Conservation (phyloP, 1,140 invertebrate genomes). For the Pogonus chalceus region DNA sequence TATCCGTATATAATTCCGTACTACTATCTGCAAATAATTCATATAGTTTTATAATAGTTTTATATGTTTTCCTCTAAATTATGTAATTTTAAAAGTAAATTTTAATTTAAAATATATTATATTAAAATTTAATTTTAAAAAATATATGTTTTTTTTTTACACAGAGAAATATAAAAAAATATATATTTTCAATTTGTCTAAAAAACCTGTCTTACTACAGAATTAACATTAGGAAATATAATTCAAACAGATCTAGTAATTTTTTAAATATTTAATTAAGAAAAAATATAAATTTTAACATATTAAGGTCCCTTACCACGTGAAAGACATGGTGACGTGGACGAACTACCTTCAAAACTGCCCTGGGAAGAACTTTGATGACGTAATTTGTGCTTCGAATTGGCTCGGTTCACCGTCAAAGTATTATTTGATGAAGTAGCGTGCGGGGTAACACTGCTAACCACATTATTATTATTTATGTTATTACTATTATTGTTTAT, state of each 20-base stretch:
- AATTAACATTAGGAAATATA: too few relatives aligned
- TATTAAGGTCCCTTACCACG: slow-evolving; percentile 37
- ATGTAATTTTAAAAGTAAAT: slow-evolving; percentile 2
- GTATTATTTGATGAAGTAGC: slow-evolving; percentile 35
- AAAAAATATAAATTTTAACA: slow-evolving; percentile 10
- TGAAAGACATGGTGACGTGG: slow-evolving; percentile 47
- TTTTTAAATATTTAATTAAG: too few relatives aligned
- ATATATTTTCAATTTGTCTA: too few relatives aligned
- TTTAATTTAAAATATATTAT: slow-evolving; percentile 3
- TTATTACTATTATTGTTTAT: slow-evolving; percentile 29
- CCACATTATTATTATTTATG: slow-evolving; percentile 21
- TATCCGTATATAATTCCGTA: slow-evolving; percentile 67
- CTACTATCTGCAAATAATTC: slow-evolving; percentile 60
- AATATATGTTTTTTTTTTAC: slow-evolving; percentile 17
- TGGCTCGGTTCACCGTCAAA: slow-evolving; percentile 36
- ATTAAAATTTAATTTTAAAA: slow-evolving; percentile 23
- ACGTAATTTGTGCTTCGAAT: slow-evolving; percentile 37
- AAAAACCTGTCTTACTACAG: too few relatives aligned
- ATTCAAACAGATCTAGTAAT: too few relatives aligned
- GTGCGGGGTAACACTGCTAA: slow-evolving; percentile 22
- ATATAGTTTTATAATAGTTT: slow-evolving; percentile 7
- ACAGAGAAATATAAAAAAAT: too few relatives aligned
- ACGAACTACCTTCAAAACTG: slow-evolving; percentile 45
- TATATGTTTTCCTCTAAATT: neutral
- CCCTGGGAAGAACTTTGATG: slow-evolving; percentile 54